Base-by-base conservation (phyloP, 2,113 vertebrate species). In the Tragelaphus scriptus region DNA sequence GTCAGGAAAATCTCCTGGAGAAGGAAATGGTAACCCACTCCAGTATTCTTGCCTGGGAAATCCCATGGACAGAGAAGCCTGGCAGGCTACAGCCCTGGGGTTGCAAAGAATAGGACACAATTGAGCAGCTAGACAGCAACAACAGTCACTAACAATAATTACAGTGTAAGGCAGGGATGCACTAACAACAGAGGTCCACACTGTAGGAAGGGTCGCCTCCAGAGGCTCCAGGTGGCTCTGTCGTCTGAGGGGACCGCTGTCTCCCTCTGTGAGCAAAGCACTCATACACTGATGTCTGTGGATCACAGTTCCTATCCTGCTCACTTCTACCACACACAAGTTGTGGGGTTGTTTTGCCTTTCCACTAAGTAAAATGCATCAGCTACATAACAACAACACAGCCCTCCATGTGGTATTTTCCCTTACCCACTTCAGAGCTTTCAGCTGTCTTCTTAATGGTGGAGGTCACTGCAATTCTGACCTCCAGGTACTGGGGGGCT, bases 221-320 rank as follows among this genome's bases (percentile, higher is more conserved):
- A 17, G 1, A n/a, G 49, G 47, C 28, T 36, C 61, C 85, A 2
- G 56, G 51, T 2, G 0, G 5, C 32, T 84, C 0, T 1, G 0
- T 25, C 4, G 0, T 49, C 59, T 7, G 17, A 49, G 25, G 85
- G 36, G 17, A 32, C 32, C 9, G 8, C 21, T 1, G 5, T n/a
- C 10, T 26, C n/a, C 56, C n/a, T 68, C 80, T 16, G 7, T 17
- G 47, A 85, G n/a, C 5, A 11, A 44, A 68, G 23, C 56, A 3
- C 25, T 8, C 26, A 23, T 2, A 1, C 1, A 0, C 2, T 32
- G 2, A 49, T n/a, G 2, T 14, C 80, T 4, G 2, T 6, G 58
- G 71, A 19, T 36, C 3, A 0, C 59, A 10, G 32, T 32, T 86
- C 77, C 56, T 6, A 2, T 30, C 7, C 82, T 28, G 30, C 61